Evolutionary conservation across 2,888 invertebrate genomes (phyloP).

Genomic region (Chironomus riparius): DNA sequence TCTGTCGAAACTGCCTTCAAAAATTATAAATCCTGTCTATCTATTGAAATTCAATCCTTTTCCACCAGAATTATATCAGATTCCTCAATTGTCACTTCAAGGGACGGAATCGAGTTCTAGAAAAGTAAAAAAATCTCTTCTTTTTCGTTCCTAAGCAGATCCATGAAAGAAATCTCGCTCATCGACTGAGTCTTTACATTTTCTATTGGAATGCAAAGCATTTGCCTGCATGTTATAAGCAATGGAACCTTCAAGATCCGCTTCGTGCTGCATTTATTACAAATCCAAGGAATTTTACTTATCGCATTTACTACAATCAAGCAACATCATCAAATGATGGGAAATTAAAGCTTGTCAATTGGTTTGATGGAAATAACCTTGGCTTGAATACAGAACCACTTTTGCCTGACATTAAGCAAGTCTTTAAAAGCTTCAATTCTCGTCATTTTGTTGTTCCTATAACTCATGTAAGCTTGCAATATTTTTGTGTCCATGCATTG

Average conservation of each 20-base stretch:
- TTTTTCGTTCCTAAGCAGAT: constrained; percentile 29
- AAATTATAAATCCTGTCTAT: too few species aligned
- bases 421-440: constrained; percentile 57
- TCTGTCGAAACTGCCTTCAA: too few species aligned
- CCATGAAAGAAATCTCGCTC: constrained; percentile 34
- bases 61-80: too few species aligned
- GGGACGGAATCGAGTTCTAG: too few species aligned
- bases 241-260: constrained; percentile 37
- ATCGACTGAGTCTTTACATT: constrained; percentile 47
- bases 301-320: constrained; percentile 62
- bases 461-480: constrained; percentile 50
- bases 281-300: constrained; percentile 43
- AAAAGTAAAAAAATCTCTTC: neutral
- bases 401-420: constrained; percentile 50
- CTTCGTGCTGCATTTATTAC: constrained; percentile 56
- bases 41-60: too few species aligned
- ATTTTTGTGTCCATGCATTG: neutral
- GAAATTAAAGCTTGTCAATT: constrained; percentile 56
- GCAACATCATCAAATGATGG: constrained; percentile 51
- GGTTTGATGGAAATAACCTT: constrained; percentile 54
- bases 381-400: constrained; percentile 57
- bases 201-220: constrained; percentile 56
- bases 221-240: constrained; percentile 46
- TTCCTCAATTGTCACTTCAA: too few species aligned
- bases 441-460: constrained; percentile 60